A percentile compares a stretch with the other conserved stretches of the same genome.
Evolutionary conservation across 2,113 vertebrate genomes (phyloP).

Genomic region (Beaufortia kweichowensis): DNA sequence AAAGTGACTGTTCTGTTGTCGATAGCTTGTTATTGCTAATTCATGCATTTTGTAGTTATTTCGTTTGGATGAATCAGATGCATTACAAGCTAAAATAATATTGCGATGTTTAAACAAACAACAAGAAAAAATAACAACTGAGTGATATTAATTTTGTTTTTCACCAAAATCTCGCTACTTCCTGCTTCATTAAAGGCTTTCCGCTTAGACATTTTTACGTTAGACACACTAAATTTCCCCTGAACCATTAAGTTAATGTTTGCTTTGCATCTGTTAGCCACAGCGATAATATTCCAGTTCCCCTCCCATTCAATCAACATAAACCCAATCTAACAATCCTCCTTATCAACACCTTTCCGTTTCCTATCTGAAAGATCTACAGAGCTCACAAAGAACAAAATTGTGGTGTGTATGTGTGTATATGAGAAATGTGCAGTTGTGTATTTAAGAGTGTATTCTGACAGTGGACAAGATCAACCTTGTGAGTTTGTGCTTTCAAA

Average conservation of each 20-base stretch:
- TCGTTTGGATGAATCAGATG: slow-evolving; percentile 51
- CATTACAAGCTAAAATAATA: slow-evolving; percentile 30
- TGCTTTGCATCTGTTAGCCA: neutral
- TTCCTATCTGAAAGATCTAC: neutral
- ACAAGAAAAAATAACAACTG: neutral
- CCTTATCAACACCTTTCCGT: neutral
- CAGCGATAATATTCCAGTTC: slow-evolving; percentile 1
- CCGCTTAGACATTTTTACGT: slow-evolving; percentile 4
- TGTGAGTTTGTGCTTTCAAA: slow-evolving; percentile 46
- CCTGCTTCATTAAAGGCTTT: slow-evolving; percentile 6
- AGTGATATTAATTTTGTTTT: neutral
- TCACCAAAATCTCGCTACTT: neutral
- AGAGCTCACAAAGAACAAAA: neutral
- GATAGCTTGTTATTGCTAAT: slow-evolving; percentile 58
- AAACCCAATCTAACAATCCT: neutral
- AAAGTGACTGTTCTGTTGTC: slow-evolving; percentile 34
- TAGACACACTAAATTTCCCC: neutral
- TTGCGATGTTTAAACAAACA: slow-evolving; percentile 28
- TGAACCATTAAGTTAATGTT: neutral
- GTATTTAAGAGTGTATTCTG: slow-evolving; percentile 18
- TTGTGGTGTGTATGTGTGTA: slow-evolving; percentile 20
- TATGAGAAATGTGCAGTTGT: slow-evolving; percentile 32
- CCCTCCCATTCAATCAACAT: neutral
- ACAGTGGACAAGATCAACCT: slow-evolving; percentile 28
- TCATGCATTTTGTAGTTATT: slow-evolving; percentile 56